Conservation (phyloP, 1,140 invertebrate genomes). For the Ceratina calcarata region DNA sequence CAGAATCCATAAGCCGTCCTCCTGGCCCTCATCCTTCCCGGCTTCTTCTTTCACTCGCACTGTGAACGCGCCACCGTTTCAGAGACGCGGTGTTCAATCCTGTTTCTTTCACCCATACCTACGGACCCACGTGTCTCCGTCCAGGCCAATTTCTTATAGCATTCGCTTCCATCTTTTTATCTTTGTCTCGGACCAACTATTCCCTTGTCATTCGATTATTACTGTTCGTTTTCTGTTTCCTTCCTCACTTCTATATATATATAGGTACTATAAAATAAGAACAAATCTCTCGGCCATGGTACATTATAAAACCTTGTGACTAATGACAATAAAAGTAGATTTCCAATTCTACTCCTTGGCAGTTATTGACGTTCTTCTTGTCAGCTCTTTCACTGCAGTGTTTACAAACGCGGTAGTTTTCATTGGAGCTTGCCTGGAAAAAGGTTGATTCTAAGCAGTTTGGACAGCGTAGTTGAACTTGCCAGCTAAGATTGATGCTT, state of each 20-base stretch:
- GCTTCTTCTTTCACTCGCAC: slow-evolving; percentile 44
- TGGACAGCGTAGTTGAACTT: background rate
- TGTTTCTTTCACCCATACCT: slow-evolving; percentile 27
- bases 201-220: slow-evolving; percentile 36
- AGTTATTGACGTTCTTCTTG: background rate
- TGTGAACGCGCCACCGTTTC: slow-evolving; percentile 9
- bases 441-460: slow-evolving; percentile 31
- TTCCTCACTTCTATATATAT: background rate
- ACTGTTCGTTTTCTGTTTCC: background rate
- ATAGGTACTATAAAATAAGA: too few species aligned
- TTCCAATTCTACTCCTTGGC: background rate
- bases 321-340: background rate
- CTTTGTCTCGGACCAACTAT: slow-evolving; percentile 36
- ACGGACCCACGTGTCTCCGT: slow-evolving; percentile 27
- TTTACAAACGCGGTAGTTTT: slow-evolving; percentile 3
- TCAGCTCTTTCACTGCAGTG: background rate
- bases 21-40: slow-evolving; percentile 24
- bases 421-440: background rate
- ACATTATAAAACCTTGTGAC: background rate
- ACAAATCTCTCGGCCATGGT: too few species aligned
- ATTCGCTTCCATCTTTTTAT: slow-evolving; percentile 36
- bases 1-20: slow-evolving; percentile 67
- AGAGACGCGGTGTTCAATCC: slow-evolving; percentile 40
- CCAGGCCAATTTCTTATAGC: slow-evolving; percentile 39
- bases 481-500: slow-evolving; percentile 13